phyloP scores from a whole-genome alignment of 1,140 invertebrate genomes.

The Calosoma granatense region DNA sequence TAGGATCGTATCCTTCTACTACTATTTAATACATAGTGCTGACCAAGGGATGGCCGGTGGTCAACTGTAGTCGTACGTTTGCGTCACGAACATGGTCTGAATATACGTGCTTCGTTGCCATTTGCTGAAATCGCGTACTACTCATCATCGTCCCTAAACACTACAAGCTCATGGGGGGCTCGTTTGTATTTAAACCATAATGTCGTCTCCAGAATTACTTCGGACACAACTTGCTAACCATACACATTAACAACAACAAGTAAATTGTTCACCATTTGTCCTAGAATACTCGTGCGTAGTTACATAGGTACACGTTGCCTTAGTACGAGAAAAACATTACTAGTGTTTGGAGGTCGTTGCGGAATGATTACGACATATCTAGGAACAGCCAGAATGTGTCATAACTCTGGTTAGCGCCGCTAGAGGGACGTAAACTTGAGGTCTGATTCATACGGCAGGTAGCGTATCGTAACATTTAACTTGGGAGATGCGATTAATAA shows the following conservation, averaged over 20 bases:
- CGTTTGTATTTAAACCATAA: too few relatives aligned
- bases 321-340: too few relatives aligned
- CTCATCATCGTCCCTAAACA: neutral
- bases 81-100: neutral
- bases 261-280: too few relatives aligned
- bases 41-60: neutral
- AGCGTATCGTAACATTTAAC: neutral
- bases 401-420: neutral
- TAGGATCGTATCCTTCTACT: neutral
- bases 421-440: neutral
- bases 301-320: too few relatives aligned
- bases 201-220: neutral
- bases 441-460: conserved; percentile 1
- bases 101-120: neutral
- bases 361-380: neutral
- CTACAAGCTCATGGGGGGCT: neutral
- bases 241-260: too few relatives aligned
- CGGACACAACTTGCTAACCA: too few relatives aligned
- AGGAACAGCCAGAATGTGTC: neutral
- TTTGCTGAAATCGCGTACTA: neutral
- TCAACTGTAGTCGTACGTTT: neutral
- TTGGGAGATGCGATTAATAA: neutral
- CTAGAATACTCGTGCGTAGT: too few relatives aligned
- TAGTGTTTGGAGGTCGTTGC: neutral
- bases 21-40: neutral